These are phyloP conservation scores for Heliconius cydno DNA, from an alignment of 2,888 invertebrate species.

Conservation along the genomic window DNA sequence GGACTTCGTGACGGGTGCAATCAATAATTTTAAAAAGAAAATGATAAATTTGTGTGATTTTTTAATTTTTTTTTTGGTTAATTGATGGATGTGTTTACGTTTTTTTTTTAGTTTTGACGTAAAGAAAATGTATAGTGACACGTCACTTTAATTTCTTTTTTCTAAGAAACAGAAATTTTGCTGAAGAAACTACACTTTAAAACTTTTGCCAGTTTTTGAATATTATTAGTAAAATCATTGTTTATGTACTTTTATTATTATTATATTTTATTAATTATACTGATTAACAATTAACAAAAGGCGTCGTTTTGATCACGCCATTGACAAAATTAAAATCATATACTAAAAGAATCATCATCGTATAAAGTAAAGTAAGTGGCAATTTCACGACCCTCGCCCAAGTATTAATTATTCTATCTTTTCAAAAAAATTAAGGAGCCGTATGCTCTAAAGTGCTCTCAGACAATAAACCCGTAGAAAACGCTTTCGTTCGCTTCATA, in stretches of 20 bases:
- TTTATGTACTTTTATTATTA: neutral
- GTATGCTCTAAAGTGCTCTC: slow-evolving; percentile 26
- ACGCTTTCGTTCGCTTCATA: slow-evolving; percentile 67
- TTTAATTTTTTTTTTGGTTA: neutral
- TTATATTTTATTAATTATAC: neutral
- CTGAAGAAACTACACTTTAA: too few relatives aligned
- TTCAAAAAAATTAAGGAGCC: slow-evolving; percentile 32
- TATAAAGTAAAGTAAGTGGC: slow-evolving; percentile 15
- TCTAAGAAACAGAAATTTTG: neutral
- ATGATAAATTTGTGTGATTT: neutral
- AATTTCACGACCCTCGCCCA: slow-evolving; percentile 21
- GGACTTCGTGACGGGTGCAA: slow-evolving; percentile 7
- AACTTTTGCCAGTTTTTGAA: too few relatives aligned
- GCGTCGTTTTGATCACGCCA: neutral
- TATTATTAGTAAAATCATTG: neutral
- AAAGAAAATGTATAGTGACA: neutral
- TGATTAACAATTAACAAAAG: neutral
- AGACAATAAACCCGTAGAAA: slow-evolving; percentile 36
- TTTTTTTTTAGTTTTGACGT: neutral
- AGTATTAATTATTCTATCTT: slow-evolving; percentile 10
- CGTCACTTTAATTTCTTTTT: neutral
- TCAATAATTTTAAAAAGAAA: slow-evolving; percentile 37
- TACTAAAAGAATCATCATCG: neutral
- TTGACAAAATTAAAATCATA: neutral
- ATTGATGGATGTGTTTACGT: neutral